Base-by-base conservation (phyloP, 2,113 vertebrate genomes). In the Eretmochelys imbricata region DNA sequence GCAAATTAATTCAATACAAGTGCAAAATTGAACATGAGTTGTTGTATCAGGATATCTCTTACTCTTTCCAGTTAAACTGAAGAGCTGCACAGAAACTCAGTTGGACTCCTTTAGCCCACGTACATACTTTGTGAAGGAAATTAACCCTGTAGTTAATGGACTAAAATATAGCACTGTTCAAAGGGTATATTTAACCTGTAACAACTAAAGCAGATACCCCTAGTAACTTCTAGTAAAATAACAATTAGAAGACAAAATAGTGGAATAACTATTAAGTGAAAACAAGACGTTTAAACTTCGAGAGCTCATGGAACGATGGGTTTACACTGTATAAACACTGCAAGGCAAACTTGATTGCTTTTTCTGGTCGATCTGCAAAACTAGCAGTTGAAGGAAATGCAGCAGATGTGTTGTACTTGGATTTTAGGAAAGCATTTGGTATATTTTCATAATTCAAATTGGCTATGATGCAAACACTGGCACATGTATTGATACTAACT, bases 131-230 rank as follows among this genome's bases (percentile, higher is more conserved):
- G 53, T 49, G 89, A 87, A 83, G 69, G 51, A 69, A 80, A 82
- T 93, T 91, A 97, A 95, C 96, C 90, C 19, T 87, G 88, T 93
- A 76, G 54, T 69, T 89, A 84, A 94, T 85, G 92, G 84, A 80
- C 78, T 91, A 85, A 83, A 93, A 87, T 79, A 5, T 10, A 92
- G 38, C 1, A 0, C 13, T 54, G 10, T 49, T 24, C 84, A 69
- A 25, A 83, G 82, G 53, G 29, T 27, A 1, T 54, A 25, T 92
- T 93, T 65, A 88, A 72, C 57, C 38, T 76, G 24, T 76, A 76
- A 12, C 2, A 1, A 93, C 75, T 59, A 24, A 22, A 85, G 76
- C 48, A 88, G 78, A 88, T 16, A 85, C 79, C 69, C 50, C 79
- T 89, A 27, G 24, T 46, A 24, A 25, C 12, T 6, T 46, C 5